A percentile compares a stretch with the other conserved stretches of the same genome.
These are phyloP conservation scores for Galagoides demidoff DNA, from an alignment of 2,797 vertebrate species.

Conservation along the genomic window DNA sequence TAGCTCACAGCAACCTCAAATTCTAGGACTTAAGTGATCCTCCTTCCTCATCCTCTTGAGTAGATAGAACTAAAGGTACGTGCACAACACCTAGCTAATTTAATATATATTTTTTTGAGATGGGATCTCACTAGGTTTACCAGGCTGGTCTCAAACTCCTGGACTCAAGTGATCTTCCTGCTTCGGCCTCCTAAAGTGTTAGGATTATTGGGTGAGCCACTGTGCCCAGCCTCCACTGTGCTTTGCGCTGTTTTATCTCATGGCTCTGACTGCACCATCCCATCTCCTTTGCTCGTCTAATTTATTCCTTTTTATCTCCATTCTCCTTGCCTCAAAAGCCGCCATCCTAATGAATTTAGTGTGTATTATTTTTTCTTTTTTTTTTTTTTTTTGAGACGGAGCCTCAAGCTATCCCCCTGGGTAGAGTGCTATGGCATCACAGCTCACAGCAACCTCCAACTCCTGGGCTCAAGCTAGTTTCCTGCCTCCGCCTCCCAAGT, in stretches of 20 bases:
- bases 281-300: not conserved
- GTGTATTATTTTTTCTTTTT: slow-evolving; percentile 9
- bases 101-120: not conserved
- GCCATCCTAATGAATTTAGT: not conserved
- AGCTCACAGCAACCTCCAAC: too few relatives aligned
- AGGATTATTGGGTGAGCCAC: not conserved
- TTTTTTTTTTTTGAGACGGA: too few relatives aligned
- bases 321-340: not conserved
- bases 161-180: not conserved
- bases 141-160: not conserved
- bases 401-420: too few relatives aligned
- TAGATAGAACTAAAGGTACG: not conserved
- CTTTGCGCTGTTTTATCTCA: not conserved
- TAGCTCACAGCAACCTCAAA: not conserved
- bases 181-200: not conserved
- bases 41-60: not conserved
- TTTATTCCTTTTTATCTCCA: not conserved
- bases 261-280: not conserved
- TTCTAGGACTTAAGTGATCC: not conserved
- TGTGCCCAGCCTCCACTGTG: not conserved
- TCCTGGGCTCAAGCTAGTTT: too few relatives aligned
- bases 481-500: too few relatives aligned
- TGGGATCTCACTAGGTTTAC: not conserved
- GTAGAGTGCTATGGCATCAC: too few relatives aligned
- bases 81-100: not conserved